Evolutionary conservation across 2,888 invertebrate genomes (phyloP), one percentile per base, ranked within the genome.

Genomic region (Nephrotoma appendiculata): DNA sequence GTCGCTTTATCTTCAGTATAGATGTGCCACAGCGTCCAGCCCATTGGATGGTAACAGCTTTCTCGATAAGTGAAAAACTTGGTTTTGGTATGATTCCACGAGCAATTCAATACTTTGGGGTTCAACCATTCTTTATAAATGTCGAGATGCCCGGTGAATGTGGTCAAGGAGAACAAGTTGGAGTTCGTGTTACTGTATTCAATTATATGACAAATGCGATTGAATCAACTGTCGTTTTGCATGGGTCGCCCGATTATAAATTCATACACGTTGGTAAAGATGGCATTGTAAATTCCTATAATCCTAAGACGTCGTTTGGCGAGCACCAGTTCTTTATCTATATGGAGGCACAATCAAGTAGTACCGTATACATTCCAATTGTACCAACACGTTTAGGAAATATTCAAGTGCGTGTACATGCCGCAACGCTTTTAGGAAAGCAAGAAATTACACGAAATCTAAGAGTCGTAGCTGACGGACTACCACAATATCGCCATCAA

Each of bases 281-380:
- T 89, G 98, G 98, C 86, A 95, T 96, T 87, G 96, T 96, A 0
- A 94, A 95, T 0, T 96, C 98, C 0, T 98, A 98, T 92, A 96
- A 95, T 91, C 98, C 98, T 0, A 94, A 96, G 88, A 98, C 98
- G 3, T 96, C 97, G 1, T 96, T 94, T 90, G 98, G 98, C 87
- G 98, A 98, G 91, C 98, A 98, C 92, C 98, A 99, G 91, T 98
- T 98, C 92, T 96, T 98, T 91, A 94, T 98, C 89, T 98, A 96
- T 92, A 94, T 98, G 86, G 91, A 92, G 87, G 94, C 96, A 0
- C 97, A 97, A 89, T 96, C 96, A 90, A 96, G 96, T 0, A 93
- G 94, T 52, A 94, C 97, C 57, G 97, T 98, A 52, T 96, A 98
- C 92, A 93, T 99, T 88, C 98, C 98, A 0, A 96, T 99, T 48